Conservation (phyloP, 37 sponge, comb jelly and placozoan genomes). For the Cladorhizidae sp. region DNA sequence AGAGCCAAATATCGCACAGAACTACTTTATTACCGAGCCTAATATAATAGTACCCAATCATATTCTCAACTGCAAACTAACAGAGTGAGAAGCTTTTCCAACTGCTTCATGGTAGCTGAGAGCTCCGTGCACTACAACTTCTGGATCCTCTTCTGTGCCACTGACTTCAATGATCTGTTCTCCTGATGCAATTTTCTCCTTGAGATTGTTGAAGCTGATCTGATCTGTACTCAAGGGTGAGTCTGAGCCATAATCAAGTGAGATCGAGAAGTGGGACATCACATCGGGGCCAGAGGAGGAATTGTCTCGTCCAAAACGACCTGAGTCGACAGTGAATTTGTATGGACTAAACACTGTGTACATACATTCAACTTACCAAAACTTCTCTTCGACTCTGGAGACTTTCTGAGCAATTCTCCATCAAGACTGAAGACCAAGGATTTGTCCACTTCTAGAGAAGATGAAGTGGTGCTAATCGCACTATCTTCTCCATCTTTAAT, state of each 20-base stretch:
- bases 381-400: conserved; percentile 17
- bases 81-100: conserved; percentile 2
- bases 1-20: too few species aligned
- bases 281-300: conserved; percentile 19
- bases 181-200: conserved; percentile 18
- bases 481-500: not conserved
- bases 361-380: not conserved
- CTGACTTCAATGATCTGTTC: not conserved
- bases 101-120: conserved; percentile 11
- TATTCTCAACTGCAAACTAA: not conserved
- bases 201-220: conserved; percentile 42
- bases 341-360: not conserved
- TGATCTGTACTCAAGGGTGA: conserved; percentile 34
- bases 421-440: conserved; percentile 26
- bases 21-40: too few species aligned
- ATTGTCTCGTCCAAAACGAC: conserved; percentile 20
- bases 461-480: not conserved
- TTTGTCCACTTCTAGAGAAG: not conserved
- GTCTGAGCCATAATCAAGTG: conserved; percentile 44
- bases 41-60: too few species aligned
- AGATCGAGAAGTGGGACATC: conserved; percentile 23
- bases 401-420: conserved; percentile 8
- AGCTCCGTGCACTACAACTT: not conserved
- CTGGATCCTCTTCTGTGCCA: not conserved
- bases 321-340: not conserved